Percentiles rank a stretch among this genome's conserved stretches.
Conservation (phyloP, 2,113 vertebrate genomes). For the Aegithalos caudatus region DNA sequence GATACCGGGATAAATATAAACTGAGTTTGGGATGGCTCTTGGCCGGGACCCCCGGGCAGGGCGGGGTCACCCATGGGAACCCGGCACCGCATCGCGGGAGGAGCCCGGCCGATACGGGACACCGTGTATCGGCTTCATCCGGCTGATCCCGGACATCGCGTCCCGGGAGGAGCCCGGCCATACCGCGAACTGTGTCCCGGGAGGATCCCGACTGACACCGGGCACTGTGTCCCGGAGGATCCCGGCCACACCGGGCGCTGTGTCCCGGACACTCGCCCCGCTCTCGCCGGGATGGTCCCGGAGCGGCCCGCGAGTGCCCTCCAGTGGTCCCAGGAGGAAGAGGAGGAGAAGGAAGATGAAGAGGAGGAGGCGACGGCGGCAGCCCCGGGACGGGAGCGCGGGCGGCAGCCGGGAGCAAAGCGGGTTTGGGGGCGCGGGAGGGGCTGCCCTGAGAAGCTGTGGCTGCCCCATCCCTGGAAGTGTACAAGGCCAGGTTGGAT, state of each 20-base stretch:
- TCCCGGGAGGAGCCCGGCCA: neutral
- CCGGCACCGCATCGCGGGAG: no score
- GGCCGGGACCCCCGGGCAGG: neutral
- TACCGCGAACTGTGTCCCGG: neutral
- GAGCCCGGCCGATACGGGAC: neutral
- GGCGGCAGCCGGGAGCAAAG: neutral
- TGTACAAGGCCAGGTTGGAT: neutral
- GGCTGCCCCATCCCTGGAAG: neutral
- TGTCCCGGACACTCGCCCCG: neutral
- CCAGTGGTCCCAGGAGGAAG: neutral
- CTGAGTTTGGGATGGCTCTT: neutral
- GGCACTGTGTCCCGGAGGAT: no score
- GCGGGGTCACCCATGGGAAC: neutral
- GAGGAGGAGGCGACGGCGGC: neutral
- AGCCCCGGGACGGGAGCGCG: neutral
- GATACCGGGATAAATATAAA: neutral
- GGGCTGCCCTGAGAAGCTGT: fast-evolving
- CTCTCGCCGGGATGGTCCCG: neutral
- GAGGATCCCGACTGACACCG: no score
- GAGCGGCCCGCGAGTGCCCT: neutral
- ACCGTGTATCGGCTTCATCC: no score
- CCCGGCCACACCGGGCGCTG: no score
- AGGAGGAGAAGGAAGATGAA: fast-evolving
- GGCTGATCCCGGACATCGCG: no score
- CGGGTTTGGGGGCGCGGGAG: neutral